Conservation (phyloP, 2,888 invertebrate species). For the Lithosia quadra region DNA sequence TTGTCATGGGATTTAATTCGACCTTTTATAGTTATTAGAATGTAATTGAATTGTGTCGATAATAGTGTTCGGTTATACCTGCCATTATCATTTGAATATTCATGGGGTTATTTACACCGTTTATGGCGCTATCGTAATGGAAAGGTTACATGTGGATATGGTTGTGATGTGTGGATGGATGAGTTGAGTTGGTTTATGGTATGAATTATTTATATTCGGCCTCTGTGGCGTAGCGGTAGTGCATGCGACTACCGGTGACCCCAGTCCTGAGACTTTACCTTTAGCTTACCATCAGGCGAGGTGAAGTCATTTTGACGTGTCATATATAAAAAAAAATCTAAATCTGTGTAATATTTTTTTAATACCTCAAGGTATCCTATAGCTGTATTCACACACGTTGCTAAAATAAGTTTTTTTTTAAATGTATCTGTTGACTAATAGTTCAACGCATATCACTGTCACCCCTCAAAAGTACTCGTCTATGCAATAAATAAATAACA, state of each 20-base stretch:
- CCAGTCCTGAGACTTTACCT: too few relatives aligned
- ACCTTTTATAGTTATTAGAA: constrained; percentile 63
- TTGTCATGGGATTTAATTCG: constrained; percentile 61
- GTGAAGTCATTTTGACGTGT: too few relatives aligned
- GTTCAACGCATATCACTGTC: neutral
- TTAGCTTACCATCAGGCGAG: too few relatives aligned
- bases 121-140: neutral
- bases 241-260: too few relatives aligned
- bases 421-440: neutral
- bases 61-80: constrained; percentile 16
- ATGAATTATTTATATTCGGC: too few relatives aligned
- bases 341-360: too few relatives aligned
- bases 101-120: constrained; percentile 5
- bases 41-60: constrained; percentile 60
- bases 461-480: neutral
- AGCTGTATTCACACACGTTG: too few relatives aligned
- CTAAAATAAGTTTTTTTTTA: too few relatives aligned
- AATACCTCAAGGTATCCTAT: too few relatives aligned
- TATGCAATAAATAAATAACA: constrained; percentile 40
- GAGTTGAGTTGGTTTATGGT: neutral
- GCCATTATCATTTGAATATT: constrained; percentile 11
- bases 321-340: too few relatives aligned
- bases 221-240: too few relatives aligned
- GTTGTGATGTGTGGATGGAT: neutral
- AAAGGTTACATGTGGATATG: neutral